A percentile compares a stretch with the other conserved stretches of the same genome.
Conservation (phyloP, 2,888 invertebrate species). For the Hedychridium roseum region DNA sequence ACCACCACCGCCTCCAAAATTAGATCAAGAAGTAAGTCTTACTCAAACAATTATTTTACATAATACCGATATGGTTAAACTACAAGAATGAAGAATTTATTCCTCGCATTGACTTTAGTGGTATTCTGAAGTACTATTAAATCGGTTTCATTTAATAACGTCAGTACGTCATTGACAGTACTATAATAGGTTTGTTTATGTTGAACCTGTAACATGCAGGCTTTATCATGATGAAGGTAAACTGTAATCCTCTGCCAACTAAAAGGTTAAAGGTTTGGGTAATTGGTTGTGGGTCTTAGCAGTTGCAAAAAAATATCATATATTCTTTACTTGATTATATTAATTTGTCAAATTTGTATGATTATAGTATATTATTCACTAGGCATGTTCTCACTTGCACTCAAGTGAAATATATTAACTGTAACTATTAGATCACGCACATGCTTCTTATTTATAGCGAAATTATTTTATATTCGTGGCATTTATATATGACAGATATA, state of each 20-base stretch:
- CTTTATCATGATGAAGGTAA: no score
- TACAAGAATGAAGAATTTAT: no score
- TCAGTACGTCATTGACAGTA: no score
- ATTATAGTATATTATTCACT: slow-evolving; percentile 26
- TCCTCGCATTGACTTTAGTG: no score
- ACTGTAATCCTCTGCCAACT: no score
- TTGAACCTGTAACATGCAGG: no score
- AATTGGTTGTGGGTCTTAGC: slow-evolving; percentile 34
- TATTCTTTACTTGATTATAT: slow-evolving; percentile 14
- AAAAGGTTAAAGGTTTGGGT: slow-evolving; percentile 24
- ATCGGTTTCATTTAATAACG: no score
- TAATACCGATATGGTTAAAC: no score
- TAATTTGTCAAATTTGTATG: slow-evolving; percentile 20
- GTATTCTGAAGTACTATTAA: no score
- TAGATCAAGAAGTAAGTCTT: slow-evolving; percentile 70
- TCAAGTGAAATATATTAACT: slow-evolving; percentile 14
- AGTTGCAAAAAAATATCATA: slow-evolving; percentile 25
- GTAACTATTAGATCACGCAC: slow-evolving; percentile 18
- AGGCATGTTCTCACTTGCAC: slow-evolving; percentile 31
- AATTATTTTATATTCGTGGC: background rate
- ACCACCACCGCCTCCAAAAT: slow-evolving; percentile 70
- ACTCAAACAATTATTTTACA: no score
- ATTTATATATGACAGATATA: slow-evolving; percentile 3
- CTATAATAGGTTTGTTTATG: no score
- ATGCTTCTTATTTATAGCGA: slow-evolving; percentile 18